phyloP scores from a whole-genome alignment of 1,140 invertebrate genomes.

The Popillia japonica region DNA sequence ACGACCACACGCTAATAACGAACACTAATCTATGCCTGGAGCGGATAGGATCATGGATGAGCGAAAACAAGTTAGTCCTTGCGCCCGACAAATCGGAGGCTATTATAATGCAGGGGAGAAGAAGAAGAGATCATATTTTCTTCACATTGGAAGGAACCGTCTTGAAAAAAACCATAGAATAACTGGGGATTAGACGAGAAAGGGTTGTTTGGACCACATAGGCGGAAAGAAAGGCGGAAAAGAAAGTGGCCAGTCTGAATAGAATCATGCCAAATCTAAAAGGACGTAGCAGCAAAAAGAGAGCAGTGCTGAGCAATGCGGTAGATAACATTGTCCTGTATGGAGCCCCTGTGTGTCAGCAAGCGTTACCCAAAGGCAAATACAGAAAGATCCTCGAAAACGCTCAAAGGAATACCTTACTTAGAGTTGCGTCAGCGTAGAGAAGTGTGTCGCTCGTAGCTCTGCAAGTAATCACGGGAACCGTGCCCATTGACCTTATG shows the following conservation, averaged over 20 bases:
- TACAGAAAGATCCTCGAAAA: not conserved
- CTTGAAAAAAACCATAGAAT: conserved; percentile 18
- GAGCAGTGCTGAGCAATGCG: not conserved
- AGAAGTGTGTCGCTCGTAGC: too few species aligned
- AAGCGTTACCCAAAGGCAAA: not conserved
- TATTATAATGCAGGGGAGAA: conserved; percentile 27
- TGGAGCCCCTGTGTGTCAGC: too few species aligned
- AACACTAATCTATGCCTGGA: conserved; percentile 13
- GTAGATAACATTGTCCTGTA: not conserved
- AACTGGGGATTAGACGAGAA: conserved; percentile 40
- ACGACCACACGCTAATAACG: not conserved
- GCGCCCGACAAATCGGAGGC: conserved; percentile 33
- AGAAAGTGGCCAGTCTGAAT: not conserved
- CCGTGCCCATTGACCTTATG: not conserved
- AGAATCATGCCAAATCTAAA: conserved; percentile 15
- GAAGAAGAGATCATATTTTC: not conserved
- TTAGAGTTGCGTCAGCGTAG: not conserved
- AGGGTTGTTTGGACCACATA: not conserved
- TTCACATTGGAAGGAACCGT: conserved; percentile 13
- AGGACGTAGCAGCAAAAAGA: not conserved
- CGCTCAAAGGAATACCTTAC: not conserved
- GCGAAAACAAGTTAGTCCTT: not conserved
- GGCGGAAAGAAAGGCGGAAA: not conserved
- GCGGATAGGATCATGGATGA: conserved; percentile 24
- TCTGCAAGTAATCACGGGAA: not conserved